Evolutionary conservation across 2,797 vertebrate genomes (phyloP).

Genomic region (Poecile montanus): DNA sequence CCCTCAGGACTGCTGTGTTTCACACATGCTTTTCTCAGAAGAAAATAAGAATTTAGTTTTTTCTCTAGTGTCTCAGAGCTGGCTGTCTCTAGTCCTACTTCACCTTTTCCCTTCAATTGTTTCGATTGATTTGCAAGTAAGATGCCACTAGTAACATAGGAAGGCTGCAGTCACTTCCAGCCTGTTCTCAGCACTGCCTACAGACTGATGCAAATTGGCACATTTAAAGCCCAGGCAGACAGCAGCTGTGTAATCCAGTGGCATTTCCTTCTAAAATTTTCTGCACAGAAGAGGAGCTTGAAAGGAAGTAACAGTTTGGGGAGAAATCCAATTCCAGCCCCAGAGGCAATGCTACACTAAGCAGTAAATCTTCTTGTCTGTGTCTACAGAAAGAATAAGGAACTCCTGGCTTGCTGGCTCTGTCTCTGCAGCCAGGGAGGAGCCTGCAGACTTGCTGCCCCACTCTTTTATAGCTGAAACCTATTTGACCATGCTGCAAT

Average conservation of each 20-base stretch:
- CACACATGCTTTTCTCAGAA: background rate
- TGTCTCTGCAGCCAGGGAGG: background rate
- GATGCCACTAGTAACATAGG: conserved; percentile 4
- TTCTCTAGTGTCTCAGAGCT: background rate
- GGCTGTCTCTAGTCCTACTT: background rate
- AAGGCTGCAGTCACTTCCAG: conserved; percentile 17
- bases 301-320: conserved; percentile 46
- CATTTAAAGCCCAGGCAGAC: conserved; percentile 47
- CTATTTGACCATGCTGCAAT: background rate
- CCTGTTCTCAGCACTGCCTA: conserved; percentile 35
- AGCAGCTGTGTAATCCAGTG: conserved; percentile 58
- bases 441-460: background rate
- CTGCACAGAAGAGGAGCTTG: conserved; percentile 33
- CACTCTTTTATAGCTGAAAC: background rate
- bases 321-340: conserved; percentile 38
- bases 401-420: background rate
- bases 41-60: background rate
- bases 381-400: background rate
- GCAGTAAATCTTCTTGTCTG: conserved; percentile 33
- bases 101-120: conserved; percentile 10
- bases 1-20: background rate
- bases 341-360: background rate
- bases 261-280: conserved; percentile 59
- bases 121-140: conserved; percentile 21
- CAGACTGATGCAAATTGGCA: conserved; percentile 47